phyloP scores from a whole-genome alignment of 2,888 invertebrate genomes.

The Dysmachus trigonus region DNA sequence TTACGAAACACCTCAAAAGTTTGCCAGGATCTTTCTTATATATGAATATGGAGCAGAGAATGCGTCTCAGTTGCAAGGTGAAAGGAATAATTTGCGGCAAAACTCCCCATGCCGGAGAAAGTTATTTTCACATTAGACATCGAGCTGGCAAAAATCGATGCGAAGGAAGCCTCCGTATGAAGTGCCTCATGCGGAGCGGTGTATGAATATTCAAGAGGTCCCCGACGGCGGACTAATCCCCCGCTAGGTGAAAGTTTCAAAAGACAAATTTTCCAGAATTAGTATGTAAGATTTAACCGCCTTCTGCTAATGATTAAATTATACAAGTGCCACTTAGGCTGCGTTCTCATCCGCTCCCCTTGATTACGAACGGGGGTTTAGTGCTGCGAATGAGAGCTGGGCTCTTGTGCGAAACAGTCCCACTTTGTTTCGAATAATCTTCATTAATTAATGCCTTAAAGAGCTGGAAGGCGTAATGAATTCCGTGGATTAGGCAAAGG shows the following conservation, averaged over 20 bases:
- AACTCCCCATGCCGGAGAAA: neutral
- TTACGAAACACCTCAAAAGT: conserved; percentile 16
- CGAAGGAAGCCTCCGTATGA: neutral
- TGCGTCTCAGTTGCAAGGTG: neutral
- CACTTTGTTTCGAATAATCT: conserved; percentile 43
- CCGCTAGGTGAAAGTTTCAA: conserved; percentile 45
- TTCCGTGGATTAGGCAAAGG: conserved; percentile 34
- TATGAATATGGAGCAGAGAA: conserved; percentile 1
- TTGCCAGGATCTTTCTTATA: neutral
- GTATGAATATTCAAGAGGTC: conserved; percentile 46
- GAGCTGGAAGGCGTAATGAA: conserved; percentile 44
- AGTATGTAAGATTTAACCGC: conserved; percentile 48
- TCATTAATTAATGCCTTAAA: conserved; percentile 48
- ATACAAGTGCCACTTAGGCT: conserved; percentile 40
- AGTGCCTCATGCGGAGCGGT: neutral
- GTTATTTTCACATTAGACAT: conserved; percentile 15
- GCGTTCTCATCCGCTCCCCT: neutral
- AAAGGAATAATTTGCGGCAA: neutral
- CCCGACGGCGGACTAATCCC: conserved; percentile 42
- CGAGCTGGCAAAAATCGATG: neutral
- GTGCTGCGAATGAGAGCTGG: neutral
- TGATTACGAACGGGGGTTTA: neutral
- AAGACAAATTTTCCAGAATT: conserved; percentile 49
- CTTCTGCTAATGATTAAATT: conserved; percentile 50
- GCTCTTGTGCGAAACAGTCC: neutral